phyloP scores from a whole-genome alignment of 2,888 invertebrate genomes.

The Uloborus plumipes region DNA sequence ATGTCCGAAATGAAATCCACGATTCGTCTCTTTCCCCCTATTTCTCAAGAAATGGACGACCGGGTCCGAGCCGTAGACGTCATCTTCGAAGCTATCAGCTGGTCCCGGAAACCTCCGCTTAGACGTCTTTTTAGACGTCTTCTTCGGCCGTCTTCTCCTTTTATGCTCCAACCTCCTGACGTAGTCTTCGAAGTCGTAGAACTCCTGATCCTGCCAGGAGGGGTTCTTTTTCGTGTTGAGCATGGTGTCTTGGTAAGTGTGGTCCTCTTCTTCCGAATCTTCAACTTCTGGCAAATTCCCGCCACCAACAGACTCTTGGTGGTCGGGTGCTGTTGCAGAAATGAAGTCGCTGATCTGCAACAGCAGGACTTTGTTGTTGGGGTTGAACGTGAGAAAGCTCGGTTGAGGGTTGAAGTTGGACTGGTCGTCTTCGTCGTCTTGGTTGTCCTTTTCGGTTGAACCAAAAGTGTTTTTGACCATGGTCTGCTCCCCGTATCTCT shows the following conservation, averaged over 20 bases:
- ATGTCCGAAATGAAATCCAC: slow-evolving; percentile 5
- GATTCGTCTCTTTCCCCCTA: slow-evolving; percentile 12
- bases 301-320: background rate
- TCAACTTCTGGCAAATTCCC: background rate
- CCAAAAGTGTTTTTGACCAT: slow-evolving; percentile 7
- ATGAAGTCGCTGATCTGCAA: slow-evolving; percentile 49
- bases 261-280: slow-evolving; percentile 28
- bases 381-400: slow-evolving; percentile 33
- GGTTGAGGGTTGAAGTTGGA: slow-evolving; percentile 14
- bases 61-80: slow-evolving; percentile 42
- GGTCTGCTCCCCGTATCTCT: slow-evolving; percentile 25
- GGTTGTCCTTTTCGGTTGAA: slow-evolving; percentile 2
- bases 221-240: background rate
- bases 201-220: slow-evolving; percentile 5
- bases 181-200: slow-evolving; percentile 33
- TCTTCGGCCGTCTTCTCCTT: slow-evolving; percentile 3
- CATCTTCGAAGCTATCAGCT: slow-evolving; percentile 25
- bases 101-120: background rate
- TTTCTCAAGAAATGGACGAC: slow-evolving; percentile 43
- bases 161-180: background rate
- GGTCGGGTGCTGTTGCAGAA: slow-evolving; percentile 1
- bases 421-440: background rate
- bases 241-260: slow-evolving; percentile 21
- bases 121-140: background rate
- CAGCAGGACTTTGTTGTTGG: slow-evolving; percentile 33